phyloP scores from a whole-genome alignment of 2,797 vertebrate species.

The Octomys mimax region DNA sequence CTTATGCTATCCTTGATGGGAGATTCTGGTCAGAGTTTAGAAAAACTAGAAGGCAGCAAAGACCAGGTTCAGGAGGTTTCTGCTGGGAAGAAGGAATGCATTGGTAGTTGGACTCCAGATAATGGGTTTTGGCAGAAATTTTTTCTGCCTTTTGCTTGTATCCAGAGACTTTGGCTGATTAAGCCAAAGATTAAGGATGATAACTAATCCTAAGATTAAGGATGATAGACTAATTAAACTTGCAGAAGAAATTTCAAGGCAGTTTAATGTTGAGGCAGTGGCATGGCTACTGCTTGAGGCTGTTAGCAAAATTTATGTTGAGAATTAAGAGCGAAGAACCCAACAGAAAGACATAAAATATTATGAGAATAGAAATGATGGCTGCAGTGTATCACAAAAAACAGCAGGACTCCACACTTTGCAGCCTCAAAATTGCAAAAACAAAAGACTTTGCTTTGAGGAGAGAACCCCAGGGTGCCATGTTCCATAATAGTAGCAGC shows the following conservation, averaged over 20 bases:
- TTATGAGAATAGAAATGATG: neutral
- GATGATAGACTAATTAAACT: neutral
- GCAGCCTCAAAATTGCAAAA: neutral
- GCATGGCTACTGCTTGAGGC: neutral
- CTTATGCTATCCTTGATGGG: neutral
- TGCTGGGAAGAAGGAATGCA: neutral
- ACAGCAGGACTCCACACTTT: neutral
- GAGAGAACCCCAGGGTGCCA: neutral
- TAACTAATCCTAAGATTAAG: neutral
- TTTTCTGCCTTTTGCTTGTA: neutral
- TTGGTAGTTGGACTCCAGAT: neutral
- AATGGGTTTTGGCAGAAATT: neutral
- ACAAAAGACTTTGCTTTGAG: neutral
- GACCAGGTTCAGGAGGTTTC: neutral
- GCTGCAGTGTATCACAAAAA: neutral
- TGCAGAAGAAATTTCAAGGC: neutral
- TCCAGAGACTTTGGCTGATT: neutral
- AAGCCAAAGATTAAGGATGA: neutral
- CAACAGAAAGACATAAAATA: neutral
- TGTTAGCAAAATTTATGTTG: neutral
- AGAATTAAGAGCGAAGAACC: neutral
- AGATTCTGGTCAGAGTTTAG: neutral
- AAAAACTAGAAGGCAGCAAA: neutral
- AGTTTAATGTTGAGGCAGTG: neutral
- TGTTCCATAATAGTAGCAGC: neutral